Evolutionary conservation across 2,888 invertebrate genomes (phyloP).

Genomic region (Nymphalis urticae): DNA sequence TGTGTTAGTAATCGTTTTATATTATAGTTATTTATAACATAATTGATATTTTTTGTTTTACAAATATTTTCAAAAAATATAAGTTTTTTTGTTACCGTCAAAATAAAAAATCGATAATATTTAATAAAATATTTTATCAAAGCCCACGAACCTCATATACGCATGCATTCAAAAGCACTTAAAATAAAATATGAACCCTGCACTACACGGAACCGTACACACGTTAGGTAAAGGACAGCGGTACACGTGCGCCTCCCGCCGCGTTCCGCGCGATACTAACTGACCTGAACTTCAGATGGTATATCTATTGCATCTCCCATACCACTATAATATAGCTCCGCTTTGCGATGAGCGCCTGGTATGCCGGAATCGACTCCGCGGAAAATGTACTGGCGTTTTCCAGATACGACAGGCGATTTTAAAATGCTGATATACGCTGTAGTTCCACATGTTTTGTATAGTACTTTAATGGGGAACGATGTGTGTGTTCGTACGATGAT

Average conservation of each 20-base stretch:
- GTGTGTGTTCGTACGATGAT: too few relatives aligned
- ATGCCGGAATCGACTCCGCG: slow-evolving; percentile 46
- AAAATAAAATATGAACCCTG: slow-evolving; percentile 36
- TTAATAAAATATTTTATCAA: slow-evolving; percentile 22
- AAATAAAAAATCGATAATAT: too few relatives aligned
- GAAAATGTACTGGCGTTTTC: slow-evolving; percentile 41
- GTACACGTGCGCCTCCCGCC: slow-evolving; percentile 57
- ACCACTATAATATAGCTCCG: slow-evolving; percentile 48
- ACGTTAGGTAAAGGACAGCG: slow-evolving; percentile 38
- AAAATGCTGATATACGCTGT: slow-evolving; percentile 12
- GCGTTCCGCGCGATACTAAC: slow-evolving; percentile 66
- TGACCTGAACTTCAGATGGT: slow-evolving; percentile 56
- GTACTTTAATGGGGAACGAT: too few relatives aligned
- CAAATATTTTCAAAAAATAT: too few relatives aligned
- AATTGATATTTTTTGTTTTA: too few relatives aligned
- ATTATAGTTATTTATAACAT: too few relatives aligned
- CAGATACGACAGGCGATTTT: slow-evolving; percentile 33
- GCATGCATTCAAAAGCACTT: slow-evolving; percentile 41
- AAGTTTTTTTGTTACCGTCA: too few relatives aligned
- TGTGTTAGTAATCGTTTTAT: too few relatives aligned
- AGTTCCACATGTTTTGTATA: not conserved
- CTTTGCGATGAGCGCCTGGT: slow-evolving; percentile 59
- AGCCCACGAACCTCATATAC: slow-evolving; percentile 44
- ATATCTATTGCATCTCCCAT: slow-evolving; percentile 61
- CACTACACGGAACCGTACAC: slow-evolving; percentile 46